Evolutionary conservation across 92 coral and sea anemone genomes (phyloP).

Genomic region (Palythoa caribaeorum): DNA sequence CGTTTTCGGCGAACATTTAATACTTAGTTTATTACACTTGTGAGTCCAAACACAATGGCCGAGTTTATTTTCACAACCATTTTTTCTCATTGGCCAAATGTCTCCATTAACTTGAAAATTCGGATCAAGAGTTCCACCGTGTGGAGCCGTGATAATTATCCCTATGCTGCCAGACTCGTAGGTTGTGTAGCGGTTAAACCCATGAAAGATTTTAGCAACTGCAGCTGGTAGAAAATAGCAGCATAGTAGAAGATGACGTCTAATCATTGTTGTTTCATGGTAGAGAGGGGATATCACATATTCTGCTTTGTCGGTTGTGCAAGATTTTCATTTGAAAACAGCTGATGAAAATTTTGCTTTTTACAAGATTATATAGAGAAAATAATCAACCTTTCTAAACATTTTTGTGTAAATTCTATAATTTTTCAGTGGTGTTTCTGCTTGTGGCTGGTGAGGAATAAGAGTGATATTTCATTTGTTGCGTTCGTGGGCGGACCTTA

Average conservation of each 20-base stretch:
- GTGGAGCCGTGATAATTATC: conserved; percentile 32
- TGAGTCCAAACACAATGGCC: conserved; percentile 40
- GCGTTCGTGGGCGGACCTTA: neutral
- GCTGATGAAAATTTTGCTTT: no score
- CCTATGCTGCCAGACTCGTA: conserved; percentile 38
- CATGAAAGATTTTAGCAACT: conserved; percentile 19
- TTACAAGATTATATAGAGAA: no score
- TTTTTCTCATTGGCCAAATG: conserved; percentile 42
- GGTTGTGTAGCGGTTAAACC: conserved; percentile 43
- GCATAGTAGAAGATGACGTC: neutral
- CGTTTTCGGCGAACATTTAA: neutral
- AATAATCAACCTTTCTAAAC: no score
- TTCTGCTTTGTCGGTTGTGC: neutral
- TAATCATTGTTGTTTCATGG: neutral
- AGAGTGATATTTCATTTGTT: neutral
- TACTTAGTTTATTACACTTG: conserved; percentile 7
- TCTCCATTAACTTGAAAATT: conserved; percentile 31
- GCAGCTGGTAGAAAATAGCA: conserved; percentile 20
- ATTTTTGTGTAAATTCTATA: no score
- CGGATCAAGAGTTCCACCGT: conserved; percentile 30
- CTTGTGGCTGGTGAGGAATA: neutral
- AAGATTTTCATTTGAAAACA: no score
- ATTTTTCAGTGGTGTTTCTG: no score
- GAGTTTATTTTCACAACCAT: conserved; percentile 35
- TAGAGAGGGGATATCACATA: neutral